Conservation (phyloP, 2,113 vertebrate genomes). For the Sorex araneus region DNA sequence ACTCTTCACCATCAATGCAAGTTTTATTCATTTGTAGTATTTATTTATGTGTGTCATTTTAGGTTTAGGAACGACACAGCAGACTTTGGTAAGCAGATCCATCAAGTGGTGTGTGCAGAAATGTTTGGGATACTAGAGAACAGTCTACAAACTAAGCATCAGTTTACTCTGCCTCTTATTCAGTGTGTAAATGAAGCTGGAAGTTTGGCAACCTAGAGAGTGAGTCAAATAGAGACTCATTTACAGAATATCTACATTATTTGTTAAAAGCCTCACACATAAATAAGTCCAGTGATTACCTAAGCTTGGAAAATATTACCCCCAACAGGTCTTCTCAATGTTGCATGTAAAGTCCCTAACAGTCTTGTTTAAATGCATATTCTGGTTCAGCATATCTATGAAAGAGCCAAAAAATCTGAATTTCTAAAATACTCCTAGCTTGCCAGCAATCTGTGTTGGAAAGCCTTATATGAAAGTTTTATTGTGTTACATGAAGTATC, state of each 20-base stretch:
- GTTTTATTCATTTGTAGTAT: background rate
- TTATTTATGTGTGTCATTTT: background rate
- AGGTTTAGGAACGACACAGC: background rate
- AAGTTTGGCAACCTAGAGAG: background rate
- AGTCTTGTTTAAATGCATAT: background rate
- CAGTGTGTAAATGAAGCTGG: background rate
- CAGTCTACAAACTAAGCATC: background rate
- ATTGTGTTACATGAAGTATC: background rate
- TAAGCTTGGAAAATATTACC: background rate
- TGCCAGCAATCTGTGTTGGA: background rate
- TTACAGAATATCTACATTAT: background rate
- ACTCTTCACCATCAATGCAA: background rate
- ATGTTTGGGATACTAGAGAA: background rate
- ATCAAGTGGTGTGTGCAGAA: background rate
- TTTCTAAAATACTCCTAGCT: background rate
- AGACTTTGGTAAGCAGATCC: background rate
- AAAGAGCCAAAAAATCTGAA: background rate
- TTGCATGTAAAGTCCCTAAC: background rate
- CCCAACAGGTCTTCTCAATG: conserved; percentile 15
- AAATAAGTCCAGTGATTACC: background rate
- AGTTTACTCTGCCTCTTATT: background rate
- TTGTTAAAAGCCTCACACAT: background rate
- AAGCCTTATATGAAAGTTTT: background rate
- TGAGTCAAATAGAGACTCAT: background rate
- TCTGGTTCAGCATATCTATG: background rate